These are phyloP conservation scores for Rostratula benghalensis DNA, from an alignment of 2,113 vertebrate species.

Conservation along the genomic window DNA sequence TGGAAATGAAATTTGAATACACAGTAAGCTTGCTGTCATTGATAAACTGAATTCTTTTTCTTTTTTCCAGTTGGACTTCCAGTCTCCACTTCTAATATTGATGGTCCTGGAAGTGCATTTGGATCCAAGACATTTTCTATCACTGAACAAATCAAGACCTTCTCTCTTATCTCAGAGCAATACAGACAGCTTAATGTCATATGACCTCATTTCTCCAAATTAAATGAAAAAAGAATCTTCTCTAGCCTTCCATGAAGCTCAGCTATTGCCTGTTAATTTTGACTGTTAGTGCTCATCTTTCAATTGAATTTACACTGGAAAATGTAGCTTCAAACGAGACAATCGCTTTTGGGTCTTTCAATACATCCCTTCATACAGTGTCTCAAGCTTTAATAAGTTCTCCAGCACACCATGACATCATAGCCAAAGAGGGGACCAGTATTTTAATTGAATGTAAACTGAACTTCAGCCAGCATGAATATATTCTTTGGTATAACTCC, in stretches of 20 bases:
- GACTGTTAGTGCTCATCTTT: slow-evolving; percentile 47
- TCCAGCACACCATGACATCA: slow-evolving; percentile 70
- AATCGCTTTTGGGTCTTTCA: slow-evolving; percentile 30
- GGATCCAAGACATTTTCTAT: slow-evolving; percentile 35
- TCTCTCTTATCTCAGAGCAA: background rate
- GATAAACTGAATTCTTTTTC: background rate
- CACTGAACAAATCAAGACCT: slow-evolving; percentile 35
- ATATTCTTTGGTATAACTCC: slow-evolving; percentile 88
- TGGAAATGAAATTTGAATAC: slow-evolving; percentile 19
- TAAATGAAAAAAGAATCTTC: slow-evolving; percentile 57
- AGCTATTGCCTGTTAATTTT: slow-evolving; percentile 68
- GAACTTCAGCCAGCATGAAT: slow-evolving; percentile 66
- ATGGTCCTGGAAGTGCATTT: slow-evolving; percentile 30
- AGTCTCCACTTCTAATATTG: slow-evolving; percentile 15
- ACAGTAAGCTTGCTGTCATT: background rate
- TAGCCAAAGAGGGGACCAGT: slow-evolving; percentile 86
- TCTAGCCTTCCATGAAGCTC: slow-evolving; percentile 75
- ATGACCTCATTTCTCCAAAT: slow-evolving; percentile 67
- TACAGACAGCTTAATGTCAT: slow-evolving; percentile 45
- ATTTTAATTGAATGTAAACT: slow-evolving; percentile 87
- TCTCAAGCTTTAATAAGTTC: slow-evolving; percentile 43
- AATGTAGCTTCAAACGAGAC: slow-evolving; percentile 65
- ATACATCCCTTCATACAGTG: slow-evolving; percentile 52
- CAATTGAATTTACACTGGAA: slow-evolving; percentile 60
- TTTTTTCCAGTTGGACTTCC: slow-evolving; percentile 62